A percentile compares a stretch with the other conserved stretches of the same genome.
Evolutionary conservation across 2,888 invertebrate species (phyloP).

Genomic region (Apodemia zela): DNA sequence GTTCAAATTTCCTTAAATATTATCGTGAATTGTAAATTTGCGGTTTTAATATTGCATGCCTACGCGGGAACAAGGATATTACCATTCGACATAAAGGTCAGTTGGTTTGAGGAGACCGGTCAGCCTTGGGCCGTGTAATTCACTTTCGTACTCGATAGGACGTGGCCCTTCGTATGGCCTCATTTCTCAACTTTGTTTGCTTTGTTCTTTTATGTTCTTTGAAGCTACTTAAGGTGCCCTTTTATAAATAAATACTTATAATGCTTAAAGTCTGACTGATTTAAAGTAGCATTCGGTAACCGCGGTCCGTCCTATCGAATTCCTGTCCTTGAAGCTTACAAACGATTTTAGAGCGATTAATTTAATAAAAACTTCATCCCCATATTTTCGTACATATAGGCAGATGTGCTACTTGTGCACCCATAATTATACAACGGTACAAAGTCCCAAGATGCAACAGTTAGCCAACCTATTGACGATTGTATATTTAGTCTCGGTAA

Average conservation of each 20-base stretch:
- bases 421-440: too few species aligned
- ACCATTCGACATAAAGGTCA: conserved; percentile 72
- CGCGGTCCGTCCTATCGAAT: too few species aligned
- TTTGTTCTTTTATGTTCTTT: conserved; percentile 47
- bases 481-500: too few species aligned
- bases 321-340: too few species aligned
- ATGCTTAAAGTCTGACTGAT: too few species aligned
- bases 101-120: conserved; percentile 75
- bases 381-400: too few species aligned
- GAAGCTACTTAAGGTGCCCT: conserved; percentile 20
- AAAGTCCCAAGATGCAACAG: too few species aligned
- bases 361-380: too few species aligned
- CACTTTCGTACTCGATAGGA: conserved; percentile 67
- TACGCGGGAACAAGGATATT: conserved; percentile 72
- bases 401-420: too few species aligned
- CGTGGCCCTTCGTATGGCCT: conserved; percentile 71
- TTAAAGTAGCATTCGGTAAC: too few species aligned
- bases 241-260: neutral
- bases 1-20: neutral
- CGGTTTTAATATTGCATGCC: conserved; percentile 55
- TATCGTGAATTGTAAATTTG: conserved; percentile 43
- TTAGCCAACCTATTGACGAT: too few species aligned
- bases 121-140: conserved; percentile 73
- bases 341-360: too few species aligned
- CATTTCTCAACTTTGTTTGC: conserved; percentile 64